A percentile compares a stretch with the other conserved stretches of the same genome.
Conservation (phyloP, 1,140 invertebrate species). For the Schlechtendalia chinensis region DNA sequence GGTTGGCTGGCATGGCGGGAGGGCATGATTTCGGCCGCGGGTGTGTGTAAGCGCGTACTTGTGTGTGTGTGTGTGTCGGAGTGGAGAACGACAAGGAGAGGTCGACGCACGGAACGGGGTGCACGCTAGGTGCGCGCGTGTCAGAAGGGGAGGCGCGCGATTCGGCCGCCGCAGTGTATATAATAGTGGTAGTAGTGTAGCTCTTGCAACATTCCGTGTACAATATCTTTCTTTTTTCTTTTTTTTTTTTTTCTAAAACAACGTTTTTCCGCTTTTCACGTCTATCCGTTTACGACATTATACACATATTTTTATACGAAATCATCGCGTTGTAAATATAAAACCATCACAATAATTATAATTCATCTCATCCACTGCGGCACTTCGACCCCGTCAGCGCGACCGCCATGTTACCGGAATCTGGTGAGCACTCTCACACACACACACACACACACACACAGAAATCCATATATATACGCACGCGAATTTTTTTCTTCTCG, state of each 20-base stretch:
- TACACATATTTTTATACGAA: background rate
- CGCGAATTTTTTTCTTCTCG: too few species aligned
- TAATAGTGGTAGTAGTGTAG: constrained; percentile 48
- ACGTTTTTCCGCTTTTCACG: constrained; percentile 38
- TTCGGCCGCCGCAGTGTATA: constrained; percentile 40
- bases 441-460: background rate
- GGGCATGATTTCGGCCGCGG: background rate
- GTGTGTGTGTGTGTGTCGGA: background rate
- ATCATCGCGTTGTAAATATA: constrained; percentile 19
- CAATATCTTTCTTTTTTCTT: constrained; percentile 40
- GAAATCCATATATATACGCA: too few species aligned
- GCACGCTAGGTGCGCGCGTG: constrained; percentile 41
- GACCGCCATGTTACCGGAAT: constrained; percentile 46
- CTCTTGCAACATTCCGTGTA: constrained; percentile 48
- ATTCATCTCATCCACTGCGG: constrained; percentile 38
- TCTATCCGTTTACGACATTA: constrained; percentile 14
- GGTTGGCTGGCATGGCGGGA: background rate
- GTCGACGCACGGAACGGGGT: background rate
- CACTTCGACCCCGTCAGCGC: constrained; percentile 39
- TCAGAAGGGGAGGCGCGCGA: constrained; percentile 45
- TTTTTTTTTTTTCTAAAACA: constrained; percentile 42
- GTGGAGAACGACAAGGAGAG: background rate
- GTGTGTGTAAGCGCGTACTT: background rate
- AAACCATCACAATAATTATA: constrained; percentile 18
- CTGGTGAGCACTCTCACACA: constrained; percentile 32